These are phyloP conservation scores for Drosophila flavopinicola DNA, from an alignment of 2,888 invertebrate genomes.

Conservation along the genomic window DNA sequence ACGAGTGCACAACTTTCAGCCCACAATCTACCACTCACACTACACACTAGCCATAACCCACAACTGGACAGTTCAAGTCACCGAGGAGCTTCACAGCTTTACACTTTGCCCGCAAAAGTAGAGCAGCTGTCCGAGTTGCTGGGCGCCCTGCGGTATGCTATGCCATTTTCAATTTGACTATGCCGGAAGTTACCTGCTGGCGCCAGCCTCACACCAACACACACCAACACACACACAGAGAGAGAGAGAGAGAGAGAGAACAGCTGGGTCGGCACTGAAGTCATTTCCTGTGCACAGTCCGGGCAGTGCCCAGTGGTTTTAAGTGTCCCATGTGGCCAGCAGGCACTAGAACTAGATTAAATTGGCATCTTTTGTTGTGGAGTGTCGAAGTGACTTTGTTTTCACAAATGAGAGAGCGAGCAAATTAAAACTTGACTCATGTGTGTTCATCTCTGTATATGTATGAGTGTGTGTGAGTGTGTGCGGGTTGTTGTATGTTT, in stretches of 20 bases:
- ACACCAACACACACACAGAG: constrained; percentile 19
- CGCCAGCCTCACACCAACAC: constrained; percentile 54
- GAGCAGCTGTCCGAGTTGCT: constrained; percentile 61
- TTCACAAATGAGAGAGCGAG: constrained; percentile 64
- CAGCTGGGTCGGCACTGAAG: constrained; percentile 67
- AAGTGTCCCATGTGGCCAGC: constrained; percentile 82
- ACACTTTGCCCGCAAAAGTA: constrained; percentile 73
- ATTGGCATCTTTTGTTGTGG: constrained; percentile 82
- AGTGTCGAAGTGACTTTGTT: constrained; percentile 75
- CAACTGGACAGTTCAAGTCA: constrained; percentile 20
- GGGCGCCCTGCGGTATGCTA: constrained; percentile 32
- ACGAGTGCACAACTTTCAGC: constrained; percentile 63
- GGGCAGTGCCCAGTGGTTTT: constrained; percentile 43
- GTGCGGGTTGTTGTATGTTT: constrained; percentile 23
- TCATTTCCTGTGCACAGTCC: constrained; percentile 71
- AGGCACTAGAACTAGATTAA: constrained; percentile 81
- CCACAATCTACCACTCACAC: constrained; percentile 11
- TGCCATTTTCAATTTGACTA: constrained; percentile 79
- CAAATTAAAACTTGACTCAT: constrained; percentile 74
- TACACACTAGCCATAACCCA: constrained; percentile 2
- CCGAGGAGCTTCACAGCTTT: constrained; percentile 57
- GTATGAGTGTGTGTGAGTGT: constrained; percentile 11
- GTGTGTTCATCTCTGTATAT: constrained; percentile 11
- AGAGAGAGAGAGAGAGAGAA: constrained; percentile 13
- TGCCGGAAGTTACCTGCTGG: constrained; percentile 82